phyloP scores from a whole-genome alignment of 1,140 invertebrate species.

The Panagrolaimus sp. region DNA sequence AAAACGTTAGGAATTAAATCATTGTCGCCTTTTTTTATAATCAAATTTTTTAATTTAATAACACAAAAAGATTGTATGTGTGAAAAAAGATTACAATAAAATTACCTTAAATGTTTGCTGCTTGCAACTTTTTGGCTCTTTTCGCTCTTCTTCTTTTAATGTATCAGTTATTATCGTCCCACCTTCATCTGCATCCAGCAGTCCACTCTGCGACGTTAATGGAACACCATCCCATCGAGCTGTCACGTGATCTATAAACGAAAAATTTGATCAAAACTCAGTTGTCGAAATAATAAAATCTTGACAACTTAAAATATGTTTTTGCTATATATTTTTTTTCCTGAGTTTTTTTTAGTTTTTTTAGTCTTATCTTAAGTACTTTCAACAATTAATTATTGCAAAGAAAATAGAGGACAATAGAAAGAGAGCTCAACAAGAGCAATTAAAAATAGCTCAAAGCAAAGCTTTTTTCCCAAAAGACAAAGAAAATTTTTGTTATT shows the following conservation, averaged over 20 bases:
- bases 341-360: slow-evolving; percentile 12
- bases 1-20: not conserved
- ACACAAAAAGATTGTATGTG: slow-evolving; percentile 5
- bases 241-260: slow-evolving; percentile 49
- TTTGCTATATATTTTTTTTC: not conserved
- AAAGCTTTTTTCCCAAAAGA: not conserved
- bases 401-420: slow-evolving; percentile 7
- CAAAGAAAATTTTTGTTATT: not conserved
- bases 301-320: not conserved
- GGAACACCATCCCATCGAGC: slow-evolving; percentile 57
- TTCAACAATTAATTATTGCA: slow-evolving; percentile 13
- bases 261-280: slow-evolving; percentile 4
- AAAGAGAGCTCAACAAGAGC: not conserved
- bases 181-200: slow-evolving; percentile 45
- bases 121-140: slow-evolving; percentile 45
- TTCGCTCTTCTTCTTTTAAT: slow-evolving; percentile 51
- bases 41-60: slow-evolving; percentile 6
- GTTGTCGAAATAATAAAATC: not conserved
- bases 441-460: not conserved
- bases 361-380: not conserved
- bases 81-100: not conserved
- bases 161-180: slow-evolving; percentile 54
- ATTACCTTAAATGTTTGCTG: slow-evolving; percentile 54
- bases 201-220: slow-evolving; percentile 42
- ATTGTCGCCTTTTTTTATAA: not conserved